Evolutionary conservation across 2,888 invertebrate species (phyloP), one percentile per base, ranked within the genome.

Genomic region (Coelinius sp.): DNA sequence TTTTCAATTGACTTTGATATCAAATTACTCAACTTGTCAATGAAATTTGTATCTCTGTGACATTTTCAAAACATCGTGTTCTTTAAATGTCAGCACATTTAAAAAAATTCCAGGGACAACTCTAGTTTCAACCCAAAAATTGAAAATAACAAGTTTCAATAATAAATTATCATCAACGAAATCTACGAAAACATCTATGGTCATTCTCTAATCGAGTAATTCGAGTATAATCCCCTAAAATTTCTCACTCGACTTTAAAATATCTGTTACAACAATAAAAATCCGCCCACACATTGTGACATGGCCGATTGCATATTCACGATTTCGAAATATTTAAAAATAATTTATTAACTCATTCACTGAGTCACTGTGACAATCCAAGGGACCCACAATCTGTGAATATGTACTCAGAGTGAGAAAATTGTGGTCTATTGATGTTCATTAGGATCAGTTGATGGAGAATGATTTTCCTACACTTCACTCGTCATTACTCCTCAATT

Each of bases 401-500:
- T n/a, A 41, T 12, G n/a, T n/a, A 1, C 41, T 12, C 53, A 1
- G 17, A 59, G 14, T 59, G 20, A 59, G 7, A 20, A 49, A 59
- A 20, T 31, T 14, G 31, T 59, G 31, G 31, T 59, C 31, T 14
- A 56, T 27, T 27, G 17, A 56, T 56, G 56, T 56, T 31, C 31
- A 56, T 59, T 59, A 59, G 35, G 8, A 31, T 20, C 10, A 1
- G 3, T 10, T 20, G 46, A 49, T 49, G 46, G 5, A 20, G 20
- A 59, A 59, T 35, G 35, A 35, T 35, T 59, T 14, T 20, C 31
- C 17, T 17, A 20, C 31, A 59, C 35, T 31, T 59, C 10, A 35
- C 20, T 59, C 59, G 12, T 35, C 31, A 59, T 59, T 59, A 12
- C 31, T 59, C 17, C 59, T 59, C 35, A 35, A 59, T 59, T 59